Base-by-base conservation (phyloP, 37 sponge, comb jelly and placozoan genomes). In the Cladorhizidae sp. region DNA sequence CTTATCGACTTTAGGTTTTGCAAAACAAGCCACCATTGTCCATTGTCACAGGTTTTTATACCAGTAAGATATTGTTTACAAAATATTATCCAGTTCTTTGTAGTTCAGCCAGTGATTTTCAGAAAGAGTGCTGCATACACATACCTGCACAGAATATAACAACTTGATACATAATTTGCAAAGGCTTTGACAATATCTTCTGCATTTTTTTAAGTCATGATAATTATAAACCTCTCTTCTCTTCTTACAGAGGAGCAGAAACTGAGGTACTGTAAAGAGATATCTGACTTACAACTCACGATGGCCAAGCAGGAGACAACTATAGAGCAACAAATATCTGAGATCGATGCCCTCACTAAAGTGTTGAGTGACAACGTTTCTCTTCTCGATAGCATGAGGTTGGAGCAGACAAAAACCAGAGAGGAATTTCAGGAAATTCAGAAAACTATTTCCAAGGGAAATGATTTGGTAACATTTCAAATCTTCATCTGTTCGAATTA, bases 221-320 rank as follows among this genome's bases (percentile, higher is more conserved):
- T 32, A 15, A 15, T 35, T 31, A 35, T 3, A 65, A 17, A 32
- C 3, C 20, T 65, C 2, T 65, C 32, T 33, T 32, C 2, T 7
- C 32, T 17, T 33, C 67, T 65, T 31, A 14, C 64, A 81, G 81
- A 61, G 28, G 26, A 72, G 9, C 42, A 72, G 21, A 57, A 57
- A 18, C 41, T 11, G 37, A 64, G 65, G 49, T 40, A 67, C 42
- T 33, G 29, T 2, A 20, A 63, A 36, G 67, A 74, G 32, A 1
- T 74, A 1, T 32, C 51, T 29, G 83, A 83, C 45, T 6, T 83
- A 3, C 36, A 57, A 37, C 71, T 70, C 39, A 81, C 72, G 9
- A 56, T 81, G 41, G 38, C 85, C 5, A 75, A 25, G 38, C 77
- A 76, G 28, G 70, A 75, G 57, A 52, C 51, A 21, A 29, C 25